Base-by-base conservation (phyloP, 1,140 invertebrate species). In the Drosophila bifasciata region DNA sequence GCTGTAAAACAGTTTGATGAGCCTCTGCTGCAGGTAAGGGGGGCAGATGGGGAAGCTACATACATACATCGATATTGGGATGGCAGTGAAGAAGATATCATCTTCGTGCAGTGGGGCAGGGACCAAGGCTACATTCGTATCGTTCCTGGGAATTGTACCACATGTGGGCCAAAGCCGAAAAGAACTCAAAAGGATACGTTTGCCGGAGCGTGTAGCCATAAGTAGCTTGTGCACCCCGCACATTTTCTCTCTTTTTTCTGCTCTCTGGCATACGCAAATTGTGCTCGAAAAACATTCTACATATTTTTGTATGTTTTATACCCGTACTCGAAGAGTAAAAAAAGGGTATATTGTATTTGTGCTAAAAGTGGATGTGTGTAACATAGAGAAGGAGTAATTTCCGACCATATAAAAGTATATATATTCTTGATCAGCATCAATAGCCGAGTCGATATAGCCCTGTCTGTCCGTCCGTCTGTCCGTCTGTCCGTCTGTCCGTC, bases 1-100 rank as follows among this genome's bases (percentile, higher is more conserved):
- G 32, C 45, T 69, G 68, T 49, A 46, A 40, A 73, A 64, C 45
- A 69, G 51, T 69, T 79, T 79, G 76, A 74, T 59, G 56, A 56
- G 56, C 68, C 46, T 56, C 46, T 50, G 36, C 17, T 28, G 21
- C 23, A 62, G 68, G 23, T 53, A 19, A 19, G 2, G 2, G 19
- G 0, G 0, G 44, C 39, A 25, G 40, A 41, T 49, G 51, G 19
- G 46, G 21, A n/a, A n/a, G n/a, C 41, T 63, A 52, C 21, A 52
- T 7, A 19, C 8, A 32, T 11, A 11, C 8, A 32, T 32, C 9
- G 21, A 67, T 45, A 66, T 67, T 45, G 61, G 13, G 48, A 64
- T 19, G 17, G 16, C 15, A 8, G 11, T 5, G 13, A 11, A 13
- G 32, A 36, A 23, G 46, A 60, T 43, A 51, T 25, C 46, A 51